Evolutionary conservation across 2,113 vertebrate genomes (phyloP), one percentile per base, ranked within the genome.

Genomic region (Talpa occidentalis): DNA sequence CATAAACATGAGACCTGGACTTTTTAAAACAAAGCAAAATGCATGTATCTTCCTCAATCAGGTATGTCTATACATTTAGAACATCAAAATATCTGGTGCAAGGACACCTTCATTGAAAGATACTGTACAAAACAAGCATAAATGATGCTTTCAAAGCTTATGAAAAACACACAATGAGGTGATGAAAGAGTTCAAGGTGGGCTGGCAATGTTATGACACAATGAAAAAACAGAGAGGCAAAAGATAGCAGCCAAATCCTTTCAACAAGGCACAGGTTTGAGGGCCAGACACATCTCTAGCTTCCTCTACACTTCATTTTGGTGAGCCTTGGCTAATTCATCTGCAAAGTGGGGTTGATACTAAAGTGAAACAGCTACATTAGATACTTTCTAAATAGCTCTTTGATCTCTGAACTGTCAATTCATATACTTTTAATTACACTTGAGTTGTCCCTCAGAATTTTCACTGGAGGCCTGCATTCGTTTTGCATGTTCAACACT

Each of bases 101-200:
- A 96, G 77, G 87, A 66, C 76, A 81, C 1, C 0, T 30, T 59
- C 78, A 47, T 16, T 88, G 49, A 86, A 95, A 81, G 62, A 44
- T 24, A 73, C 28, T 64, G 4, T 14, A 52, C 4, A 59, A 59
- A 90, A 40, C 22, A 86, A 80, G 59, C 40, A 52, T 21, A 92
- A 93, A 79, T 28, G 30, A 87, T 66, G 59, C 54, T 70, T 66
- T 80, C 40, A 66, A 82, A 84, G 59, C 56, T 80, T 89, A 64
- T 64, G 77, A 62, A 56, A 70, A 80, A 76, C 44, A 67, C 56
- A 54, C 30, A 69, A 35, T 10, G 19, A 80, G n/a, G 52, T 60
- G 49, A 80, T 15, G 37, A 79, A 89, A 94, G 52, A 94, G 90
- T 90, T 93, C 90, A 83, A 94, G 66, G 87, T 69, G 85, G 54